phyloP scores from a whole-genome alignment of 2,113 vertebrate species.

The Oriolus oriolus region DNA sequence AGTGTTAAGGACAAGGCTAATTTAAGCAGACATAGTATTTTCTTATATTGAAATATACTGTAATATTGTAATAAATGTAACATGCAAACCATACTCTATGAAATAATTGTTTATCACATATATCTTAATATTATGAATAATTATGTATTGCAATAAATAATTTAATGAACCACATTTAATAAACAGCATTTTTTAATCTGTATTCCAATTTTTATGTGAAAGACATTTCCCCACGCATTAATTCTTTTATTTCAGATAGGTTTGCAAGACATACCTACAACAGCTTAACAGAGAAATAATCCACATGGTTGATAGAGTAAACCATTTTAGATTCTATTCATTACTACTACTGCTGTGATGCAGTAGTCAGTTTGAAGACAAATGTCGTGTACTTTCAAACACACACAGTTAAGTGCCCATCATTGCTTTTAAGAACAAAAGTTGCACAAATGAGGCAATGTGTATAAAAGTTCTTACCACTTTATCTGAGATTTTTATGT shows the following conservation, averaged over 20 bases:
- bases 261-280: neutral
- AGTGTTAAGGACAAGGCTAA: neutral
- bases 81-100: neutral
- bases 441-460: neutral
- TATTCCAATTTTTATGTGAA: neutral
- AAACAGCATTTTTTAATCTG: neutral
- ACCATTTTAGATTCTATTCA: neutral
- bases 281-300: neutral
- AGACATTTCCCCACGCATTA: neutral
- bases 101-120: neutral
- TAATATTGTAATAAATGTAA: no score
- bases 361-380: neutral
- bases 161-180: neutral
- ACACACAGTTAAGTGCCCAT: neutral
- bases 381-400: neutral
- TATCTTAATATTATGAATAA: neutral
- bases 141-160: neutral
- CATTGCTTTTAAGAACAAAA: neutral
- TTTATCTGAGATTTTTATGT: constrained; percentile 27
- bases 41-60: no score
- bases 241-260: neutral
- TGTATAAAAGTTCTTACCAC: neutral
- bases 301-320: neutral
- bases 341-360: neutral
- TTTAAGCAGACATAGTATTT: neutral